phyloP scores from a whole-genome alignment of 1,140 invertebrate species.

The Onthophagus taurus region DNA sequence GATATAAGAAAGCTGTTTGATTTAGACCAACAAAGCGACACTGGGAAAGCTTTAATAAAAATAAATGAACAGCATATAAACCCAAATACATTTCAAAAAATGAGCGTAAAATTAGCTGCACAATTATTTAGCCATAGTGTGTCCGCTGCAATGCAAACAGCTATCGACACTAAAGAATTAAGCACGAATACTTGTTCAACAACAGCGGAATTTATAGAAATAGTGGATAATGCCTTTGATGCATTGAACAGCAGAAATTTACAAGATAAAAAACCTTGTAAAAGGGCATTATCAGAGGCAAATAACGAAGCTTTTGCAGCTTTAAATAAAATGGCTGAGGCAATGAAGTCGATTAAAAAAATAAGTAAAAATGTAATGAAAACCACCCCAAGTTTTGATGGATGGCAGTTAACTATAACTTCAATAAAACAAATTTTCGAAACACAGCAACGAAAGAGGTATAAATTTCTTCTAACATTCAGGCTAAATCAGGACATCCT shows the following conservation, averaged over 20 bases:
- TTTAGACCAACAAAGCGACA: no score
- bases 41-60: no score
- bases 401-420: not conserved
- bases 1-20: no score
- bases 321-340: not conserved
- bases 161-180: not conserved
- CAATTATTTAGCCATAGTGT: not conserved
- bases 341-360: not conserved
- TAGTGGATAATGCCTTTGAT: conserved; percentile 21
- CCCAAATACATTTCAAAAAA: conserved; percentile 1
- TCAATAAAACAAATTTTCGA: not conserved
- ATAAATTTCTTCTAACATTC: not conserved
- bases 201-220: conserved; percentile 16
- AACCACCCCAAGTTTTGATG: not conserved
- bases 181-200: not conserved
- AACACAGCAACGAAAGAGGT: not conserved
- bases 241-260: conserved; percentile 11
- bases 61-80: no score
- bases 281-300: not conserved
- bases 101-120: not conserved
- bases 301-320: not conserved
- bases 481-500: no score
- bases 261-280: not conserved
- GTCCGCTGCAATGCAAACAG: not conserved
- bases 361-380: no score